Evolutionary conservation across 2,888 invertebrate genomes (phyloP), one percentile per base, ranked within the genome.

Genomic region (Eubasilissa splendida): DNA sequence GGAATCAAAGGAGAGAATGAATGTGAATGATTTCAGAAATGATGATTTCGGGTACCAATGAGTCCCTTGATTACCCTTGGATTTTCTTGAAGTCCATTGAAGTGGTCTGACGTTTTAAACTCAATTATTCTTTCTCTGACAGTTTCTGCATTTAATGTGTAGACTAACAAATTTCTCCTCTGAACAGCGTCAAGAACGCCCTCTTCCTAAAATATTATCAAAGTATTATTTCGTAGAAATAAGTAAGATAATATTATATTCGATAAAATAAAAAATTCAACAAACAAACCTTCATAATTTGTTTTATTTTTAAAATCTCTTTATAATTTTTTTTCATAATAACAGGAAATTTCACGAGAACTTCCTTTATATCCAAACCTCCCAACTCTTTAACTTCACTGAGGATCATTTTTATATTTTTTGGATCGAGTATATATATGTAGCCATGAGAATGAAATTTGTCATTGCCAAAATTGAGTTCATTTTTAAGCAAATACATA

Each of bases 291-390:
- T 91, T 89, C 9, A 95, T 88, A 82, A 92, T 87, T 66, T 91
- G 86, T 80, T 92, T 89, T 42, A 92, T 92, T 86, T 90, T 88
- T 63, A 90, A 83, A 33, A 94, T 85, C 22, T 92, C 87, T 81
- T 90, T 90, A 80, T 91, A 91, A 73, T 91, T 89, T 76, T 92
- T 91, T 88, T 92, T 93, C 73, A 94, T 86, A 83, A 95, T 90
- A 83, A 92, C 93, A 11, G 95, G 95, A 85, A 92, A 90, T 31
- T 86, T 86, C 85, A 86, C 88, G 56, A 93, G 89, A 54, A 91
- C 90, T 12, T 90, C 89, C 79, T 88, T 87, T 70, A 94, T 90
- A 84, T 93, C 90, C 2, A 91, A 85, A 0, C 92, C 93, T 75
- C 90, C 91, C 56, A 94, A 86, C 0, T 87, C 87, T 1, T 88